These are phyloP conservation scores for Melanostoma scalare DNA, from an alignment of 2,888 invertebrate species.

Conservation along the genomic window DNA sequence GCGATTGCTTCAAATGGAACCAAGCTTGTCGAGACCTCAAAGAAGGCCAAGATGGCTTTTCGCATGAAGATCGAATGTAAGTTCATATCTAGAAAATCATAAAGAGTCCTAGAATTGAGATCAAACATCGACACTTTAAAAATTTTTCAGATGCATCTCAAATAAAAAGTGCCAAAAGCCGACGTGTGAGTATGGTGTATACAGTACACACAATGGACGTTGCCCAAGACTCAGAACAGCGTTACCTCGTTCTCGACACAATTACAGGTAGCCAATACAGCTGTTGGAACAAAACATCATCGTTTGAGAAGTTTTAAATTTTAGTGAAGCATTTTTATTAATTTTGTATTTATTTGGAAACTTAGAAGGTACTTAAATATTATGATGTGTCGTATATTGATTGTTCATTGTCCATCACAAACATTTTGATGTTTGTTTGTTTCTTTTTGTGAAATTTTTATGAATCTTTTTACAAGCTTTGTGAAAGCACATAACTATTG, in stretches of 20 bases:
- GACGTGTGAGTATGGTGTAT: conserved; percentile 79
- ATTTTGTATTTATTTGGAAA: conserved; percentile 55
- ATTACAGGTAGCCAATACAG: conserved; percentile 73
- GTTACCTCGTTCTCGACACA: conserved; percentile 48
- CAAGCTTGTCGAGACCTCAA: conserved; percentile 85
- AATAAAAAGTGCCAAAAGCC: conserved; percentile 78
- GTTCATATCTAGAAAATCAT: conserved; percentile 15
- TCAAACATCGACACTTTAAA: no score
- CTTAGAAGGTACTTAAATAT: conserved; percentile 46
- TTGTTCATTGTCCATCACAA: conserved; percentile 30
- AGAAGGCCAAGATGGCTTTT: conserved; percentile 86
- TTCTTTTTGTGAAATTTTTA: conserved; percentile 6
- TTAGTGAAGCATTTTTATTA: conserved; percentile 40
- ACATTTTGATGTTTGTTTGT: neutral
- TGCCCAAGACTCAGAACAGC: conserved; percentile 77
- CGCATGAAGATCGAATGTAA: conserved; percentile 85
- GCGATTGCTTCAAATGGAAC: conserved; percentile 86
- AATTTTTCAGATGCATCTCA: conserved; percentile 78
- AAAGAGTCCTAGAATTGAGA: no score
- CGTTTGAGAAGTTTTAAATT: conserved; percentile 2
- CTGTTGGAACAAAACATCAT: no score
- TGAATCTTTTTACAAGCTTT: conserved; percentile 19
- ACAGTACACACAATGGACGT: conserved; percentile 78
- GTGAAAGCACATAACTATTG: neutral
- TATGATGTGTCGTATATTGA: conserved; percentile 24